Evolutionary conservation across 2,113 vertebrate genomes (phyloP), one percentile per base, ranked within the genome.

Genomic region (Gobio gobio): DNA sequence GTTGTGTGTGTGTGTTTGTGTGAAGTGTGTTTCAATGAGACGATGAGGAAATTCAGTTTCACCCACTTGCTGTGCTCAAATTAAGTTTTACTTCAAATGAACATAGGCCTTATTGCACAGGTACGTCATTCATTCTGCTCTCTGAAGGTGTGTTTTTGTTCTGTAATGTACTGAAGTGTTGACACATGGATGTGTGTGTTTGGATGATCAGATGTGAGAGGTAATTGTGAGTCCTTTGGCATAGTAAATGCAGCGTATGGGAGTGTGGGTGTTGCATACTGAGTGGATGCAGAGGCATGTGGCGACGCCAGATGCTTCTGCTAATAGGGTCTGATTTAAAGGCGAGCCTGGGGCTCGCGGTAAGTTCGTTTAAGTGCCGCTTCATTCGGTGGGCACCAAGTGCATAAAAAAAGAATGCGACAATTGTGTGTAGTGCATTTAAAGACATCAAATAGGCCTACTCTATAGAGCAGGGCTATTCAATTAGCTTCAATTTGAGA

Each of bases 241-340:
- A 75, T 29, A 51, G 83, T 78, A 82, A 88, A 77, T 43, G 73
- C 73, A 77, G 24, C 68, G 26, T 84, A 77, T 64, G 47, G 8
- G n/a, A 77, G 84, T 56, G 70, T 73, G 33, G 76, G n/a, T 74
- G 83, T 49, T 73, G 83, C 64, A 82, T 73, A 85, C 78, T 73
- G 87, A 83, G 78, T 79, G 59, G 63, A 26, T 68, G 68, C 78
- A 64, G 82, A 73, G 78, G 81, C 82, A 84, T 78, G 63, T 81
- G 73, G 73, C 33, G 43, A 59, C 33, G 75, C 85, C 85, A 88
- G 85, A 86, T 86, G 81, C 84, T 82, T 40, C 22, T 78, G 78
- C 80, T 85, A 86, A 88, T 86, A 47, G 72, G 51, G 82, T 85
- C 81, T 88, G 87, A 88, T 86, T 88, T 85, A 78, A 88, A 84